phyloP scores from a whole-genome alignment of 2,888 invertebrate species.

The Halocaridina rubra region DNA sequence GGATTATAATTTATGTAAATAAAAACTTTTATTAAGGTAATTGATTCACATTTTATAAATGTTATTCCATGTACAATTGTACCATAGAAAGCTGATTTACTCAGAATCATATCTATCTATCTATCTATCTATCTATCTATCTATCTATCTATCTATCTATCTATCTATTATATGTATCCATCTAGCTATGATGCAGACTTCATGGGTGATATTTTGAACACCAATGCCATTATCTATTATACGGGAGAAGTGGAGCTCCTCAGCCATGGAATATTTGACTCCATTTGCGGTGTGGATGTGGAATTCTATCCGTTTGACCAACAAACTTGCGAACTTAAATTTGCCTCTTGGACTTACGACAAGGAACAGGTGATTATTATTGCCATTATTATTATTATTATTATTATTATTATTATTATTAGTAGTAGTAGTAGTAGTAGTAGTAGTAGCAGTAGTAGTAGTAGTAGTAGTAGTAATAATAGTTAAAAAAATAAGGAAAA shows the following conservation, averaged over 20 bases:
- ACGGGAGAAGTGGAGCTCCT: constrained; percentile 38
- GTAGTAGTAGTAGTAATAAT: too few species aligned
- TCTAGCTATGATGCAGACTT: constrained; percentile 4
- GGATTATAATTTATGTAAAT: too few species aligned
- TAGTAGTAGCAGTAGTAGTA: too few species aligned
- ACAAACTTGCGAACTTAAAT: constrained; percentile 41
- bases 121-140: neutral
- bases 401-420: too few species aligned
- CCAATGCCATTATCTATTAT: constrained; percentile 49
- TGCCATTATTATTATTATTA: too few species aligned
- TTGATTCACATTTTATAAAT: too few species aligned
- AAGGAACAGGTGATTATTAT: constrained; percentile 12
- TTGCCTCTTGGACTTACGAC: constrained; percentile 49
- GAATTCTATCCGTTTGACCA: constrained; percentile 57
- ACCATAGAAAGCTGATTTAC: too few species aligned
- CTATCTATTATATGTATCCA: neutral
- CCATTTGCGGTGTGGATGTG: constrained; percentile 39
- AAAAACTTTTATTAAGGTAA: too few species aligned
- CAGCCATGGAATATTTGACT: constrained; percentile 47
- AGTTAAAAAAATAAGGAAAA: too few species aligned
- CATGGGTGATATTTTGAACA: constrained; percentile 24
- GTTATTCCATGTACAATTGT: too few species aligned
- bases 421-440: too few species aligned
- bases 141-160: neutral
- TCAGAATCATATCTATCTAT: too few species aligned